phyloP scores from a whole-genome alignment of 2,113 vertebrate genomes.

The Boleophthalmus pectinirostris region DNA sequence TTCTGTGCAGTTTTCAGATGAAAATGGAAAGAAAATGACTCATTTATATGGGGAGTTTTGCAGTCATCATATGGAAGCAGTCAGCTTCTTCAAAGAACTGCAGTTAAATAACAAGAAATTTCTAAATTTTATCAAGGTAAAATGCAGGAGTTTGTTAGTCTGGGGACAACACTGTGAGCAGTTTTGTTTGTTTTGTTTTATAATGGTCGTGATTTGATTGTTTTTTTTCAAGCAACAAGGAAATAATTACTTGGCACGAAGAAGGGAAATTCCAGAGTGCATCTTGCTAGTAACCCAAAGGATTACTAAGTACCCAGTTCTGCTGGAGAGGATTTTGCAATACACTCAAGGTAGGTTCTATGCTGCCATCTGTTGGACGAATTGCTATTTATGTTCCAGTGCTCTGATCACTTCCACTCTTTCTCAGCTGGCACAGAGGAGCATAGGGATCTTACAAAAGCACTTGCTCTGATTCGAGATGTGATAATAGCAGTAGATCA shows the following conservation, averaged over 20 bases:
- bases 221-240: constrained; percentile 85
- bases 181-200: not conserved
- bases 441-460: constrained; percentile 82
- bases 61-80: constrained; percentile 92
- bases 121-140: constrained; percentile 93
- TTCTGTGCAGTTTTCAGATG: constrained; percentile 86
- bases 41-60: constrained; percentile 95
- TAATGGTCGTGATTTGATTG: not conserved
- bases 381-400: not conserved
- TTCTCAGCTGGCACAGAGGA: constrained; percentile 85
- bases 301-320: constrained; percentile 96
- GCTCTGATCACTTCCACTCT: not conserved
- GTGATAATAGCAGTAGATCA: constrained; percentile 87
- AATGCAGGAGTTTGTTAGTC: not conserved
- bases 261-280: constrained; percentile 93
- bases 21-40: constrained; percentile 90
- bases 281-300: constrained; percentile 95
- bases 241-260: constrained; percentile 88
- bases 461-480: constrained; percentile 86
- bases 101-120: constrained; percentile 94
- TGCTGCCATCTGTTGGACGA: constrained; percentile 51
- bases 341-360: constrained; percentile 85
- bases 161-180: not conserved
- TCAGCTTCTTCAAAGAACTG: constrained; percentile 93
- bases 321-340: constrained; percentile 91